Evolutionary conservation across 2,797 vertebrate species (phyloP).

Genomic region (Podarcis siculus): DNA sequence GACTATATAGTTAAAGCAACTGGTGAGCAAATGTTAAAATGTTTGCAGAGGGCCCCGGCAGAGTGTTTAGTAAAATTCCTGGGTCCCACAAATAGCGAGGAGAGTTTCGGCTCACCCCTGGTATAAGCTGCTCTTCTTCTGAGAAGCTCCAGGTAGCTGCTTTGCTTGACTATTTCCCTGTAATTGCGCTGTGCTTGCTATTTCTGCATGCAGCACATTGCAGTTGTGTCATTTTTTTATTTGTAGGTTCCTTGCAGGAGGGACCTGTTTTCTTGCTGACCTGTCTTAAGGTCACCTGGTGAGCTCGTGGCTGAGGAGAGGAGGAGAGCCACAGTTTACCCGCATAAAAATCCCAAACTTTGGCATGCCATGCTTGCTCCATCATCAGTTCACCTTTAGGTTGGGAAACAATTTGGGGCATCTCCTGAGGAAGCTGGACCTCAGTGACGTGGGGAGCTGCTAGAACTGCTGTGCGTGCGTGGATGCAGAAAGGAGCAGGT

Average conservation of each 20-base stretch:
- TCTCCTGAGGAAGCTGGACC: background rate
- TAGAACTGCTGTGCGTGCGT: background rate
- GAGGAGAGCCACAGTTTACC: background rate
- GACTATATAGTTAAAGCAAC: too few relatives aligned
- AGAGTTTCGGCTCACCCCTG: too few relatives aligned
- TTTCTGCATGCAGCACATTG: background rate
- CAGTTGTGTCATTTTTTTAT: too few relatives aligned
- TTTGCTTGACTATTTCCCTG: too few relatives aligned
- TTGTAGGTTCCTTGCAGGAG: too few relatives aligned
- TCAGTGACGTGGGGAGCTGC: too few relatives aligned
- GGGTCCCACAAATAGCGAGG: too few relatives aligned
- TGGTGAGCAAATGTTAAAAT: too few relatives aligned
- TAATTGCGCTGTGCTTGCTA: background rate
- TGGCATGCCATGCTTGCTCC: background rate
- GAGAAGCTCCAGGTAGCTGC: background rate
- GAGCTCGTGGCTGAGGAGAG: background rate
- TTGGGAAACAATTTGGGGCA: background rate
- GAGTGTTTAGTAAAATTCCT: background rate
- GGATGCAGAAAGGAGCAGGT: background rate
- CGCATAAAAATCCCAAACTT: too few relatives aligned
- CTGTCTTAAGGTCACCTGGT: background rate
- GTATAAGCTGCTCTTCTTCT: background rate
- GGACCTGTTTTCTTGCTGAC: background rate
- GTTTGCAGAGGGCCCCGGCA: too few relatives aligned
- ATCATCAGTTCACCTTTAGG: background rate